A percentile compares a stretch with the other conserved stretches of the same genome.
Conservation (phyloP, 2,888 invertebrate species). For the Cryptocheilus praepositus region DNA sequence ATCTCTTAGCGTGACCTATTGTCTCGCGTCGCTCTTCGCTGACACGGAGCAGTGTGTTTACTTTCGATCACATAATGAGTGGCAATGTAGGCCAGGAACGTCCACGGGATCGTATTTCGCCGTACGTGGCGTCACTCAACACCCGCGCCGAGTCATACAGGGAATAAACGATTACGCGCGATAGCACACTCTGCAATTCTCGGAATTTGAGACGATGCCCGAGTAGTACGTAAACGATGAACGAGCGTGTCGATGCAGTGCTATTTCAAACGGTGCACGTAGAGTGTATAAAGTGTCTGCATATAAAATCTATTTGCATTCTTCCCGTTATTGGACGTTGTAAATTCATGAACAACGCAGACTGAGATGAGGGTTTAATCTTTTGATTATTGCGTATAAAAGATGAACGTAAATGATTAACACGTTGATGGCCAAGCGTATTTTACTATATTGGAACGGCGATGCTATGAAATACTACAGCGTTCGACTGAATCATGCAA, state of each 20-base stretch:
- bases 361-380: too few species aligned
- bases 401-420: too few species aligned
- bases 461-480: too few species aligned
- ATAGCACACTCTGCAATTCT: constrained; percentile 66
- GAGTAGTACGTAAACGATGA: constrained; percentile 42
- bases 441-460: too few species aligned
- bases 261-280: background rate
- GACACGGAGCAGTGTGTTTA: constrained; percentile 45
- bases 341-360: too few species aligned
- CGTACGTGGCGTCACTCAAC: constrained; percentile 71
- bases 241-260: constrained; percentile 19
- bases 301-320: too few species aligned
- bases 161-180: constrained; percentile 72
- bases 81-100: constrained; percentile 73
- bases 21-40: constrained; percentile 45
- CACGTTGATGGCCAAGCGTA: too few species aligned
- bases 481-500: too few species aligned
- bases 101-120: constrained; percentile 72
- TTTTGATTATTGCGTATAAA: too few species aligned
- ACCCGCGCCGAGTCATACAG: constrained; percentile 66
- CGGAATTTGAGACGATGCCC: constrained; percentile 61
- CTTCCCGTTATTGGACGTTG: too few species aligned
- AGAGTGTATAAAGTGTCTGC: too few species aligned
- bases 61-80: constrained; percentile 63
- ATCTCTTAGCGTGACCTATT: constrained; percentile 43